These are phyloP conservation scores for Strigamia transsilvanica DNA, from an alignment of 2,888 invertebrate species.

Conservation along the genomic window DNA sequence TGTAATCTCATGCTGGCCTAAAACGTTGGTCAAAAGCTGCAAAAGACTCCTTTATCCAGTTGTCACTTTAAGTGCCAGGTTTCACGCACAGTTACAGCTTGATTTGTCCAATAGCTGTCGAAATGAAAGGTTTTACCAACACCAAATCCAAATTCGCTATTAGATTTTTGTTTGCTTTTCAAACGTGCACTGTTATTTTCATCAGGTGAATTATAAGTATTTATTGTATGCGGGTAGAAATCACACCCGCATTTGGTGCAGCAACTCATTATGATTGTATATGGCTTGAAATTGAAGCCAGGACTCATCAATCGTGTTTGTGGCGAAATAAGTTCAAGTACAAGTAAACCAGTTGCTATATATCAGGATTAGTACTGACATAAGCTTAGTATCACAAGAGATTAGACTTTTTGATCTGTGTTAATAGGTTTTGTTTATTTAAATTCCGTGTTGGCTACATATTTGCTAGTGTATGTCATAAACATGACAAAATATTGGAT, in stretches of 20 bases:
- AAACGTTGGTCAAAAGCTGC: neutral
- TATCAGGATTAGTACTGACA: no score
- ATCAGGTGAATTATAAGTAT: neutral
- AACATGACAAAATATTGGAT: constrained; percentile 1
- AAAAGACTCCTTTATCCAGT: neutral
- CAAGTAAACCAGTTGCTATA: no score
- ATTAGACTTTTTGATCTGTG: no score
- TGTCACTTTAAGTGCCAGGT: constrained; percentile 7
- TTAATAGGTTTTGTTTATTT: neutral
- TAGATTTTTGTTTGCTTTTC: neutral
- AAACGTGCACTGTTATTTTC: neutral
- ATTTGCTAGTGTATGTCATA: neutral
- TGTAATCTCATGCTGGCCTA: constrained; percentile 23
- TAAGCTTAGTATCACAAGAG: no score
- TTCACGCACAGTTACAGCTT: neutral
- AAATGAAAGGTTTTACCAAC: neutral
- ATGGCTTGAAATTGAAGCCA: neutral
- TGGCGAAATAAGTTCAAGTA: neutral
- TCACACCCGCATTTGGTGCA: neutral
- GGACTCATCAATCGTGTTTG: neutral
- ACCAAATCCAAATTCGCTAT: neutral
- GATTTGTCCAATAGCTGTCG: neutral
- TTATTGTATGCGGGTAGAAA: neutral
- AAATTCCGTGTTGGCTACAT: neutral
- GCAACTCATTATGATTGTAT: neutral